phyloP scores from a whole-genome alignment of 2,113 vertebrate species.

The Thermophis baileyi region DNA sequence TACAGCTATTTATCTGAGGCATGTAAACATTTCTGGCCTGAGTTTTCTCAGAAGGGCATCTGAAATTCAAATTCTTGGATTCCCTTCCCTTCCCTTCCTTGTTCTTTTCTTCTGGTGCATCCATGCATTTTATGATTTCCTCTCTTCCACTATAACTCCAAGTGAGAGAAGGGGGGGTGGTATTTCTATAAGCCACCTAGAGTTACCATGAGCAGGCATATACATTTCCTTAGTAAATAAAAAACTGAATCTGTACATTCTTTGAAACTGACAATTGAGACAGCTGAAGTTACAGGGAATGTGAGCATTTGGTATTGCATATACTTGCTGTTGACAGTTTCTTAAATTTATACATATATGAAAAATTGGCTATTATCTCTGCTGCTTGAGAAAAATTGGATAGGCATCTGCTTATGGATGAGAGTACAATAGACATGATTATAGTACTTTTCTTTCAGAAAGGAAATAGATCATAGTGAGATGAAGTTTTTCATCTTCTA shows the following conservation, averaged over 20 bases:
- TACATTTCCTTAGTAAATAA: background rate
- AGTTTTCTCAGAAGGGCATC: background rate
- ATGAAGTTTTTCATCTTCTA: background rate
- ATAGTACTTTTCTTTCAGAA: background rate
- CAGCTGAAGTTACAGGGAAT: background rate
- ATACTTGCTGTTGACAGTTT: background rate
- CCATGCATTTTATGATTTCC: background rate
- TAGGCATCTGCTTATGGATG: background rate
- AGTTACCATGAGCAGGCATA: background rate
- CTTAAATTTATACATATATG: background rate
- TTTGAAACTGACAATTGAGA: background rate
- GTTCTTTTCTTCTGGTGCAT: background rate
- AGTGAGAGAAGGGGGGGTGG: background rate
- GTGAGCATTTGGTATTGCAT: background rate
- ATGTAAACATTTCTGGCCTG: background rate
- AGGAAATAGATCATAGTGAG: conserved; percentile 14
- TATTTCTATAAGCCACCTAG: background rate
- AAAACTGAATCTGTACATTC: background rate
- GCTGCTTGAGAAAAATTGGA: background rate
- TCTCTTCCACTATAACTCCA: background rate
- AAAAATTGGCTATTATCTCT: background rate
- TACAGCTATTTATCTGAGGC: background rate
- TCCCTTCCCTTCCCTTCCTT: background rate
- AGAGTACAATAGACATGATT: background rate
- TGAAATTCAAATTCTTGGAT: background rate